A percentile compares a stretch with the other conserved stretches of the same genome.
These are phyloP conservation scores for Dromococcyx pavoninus DNA, from an alignment of 2,797 vertebrate genomes.

Conservation along the genomic window DNA sequence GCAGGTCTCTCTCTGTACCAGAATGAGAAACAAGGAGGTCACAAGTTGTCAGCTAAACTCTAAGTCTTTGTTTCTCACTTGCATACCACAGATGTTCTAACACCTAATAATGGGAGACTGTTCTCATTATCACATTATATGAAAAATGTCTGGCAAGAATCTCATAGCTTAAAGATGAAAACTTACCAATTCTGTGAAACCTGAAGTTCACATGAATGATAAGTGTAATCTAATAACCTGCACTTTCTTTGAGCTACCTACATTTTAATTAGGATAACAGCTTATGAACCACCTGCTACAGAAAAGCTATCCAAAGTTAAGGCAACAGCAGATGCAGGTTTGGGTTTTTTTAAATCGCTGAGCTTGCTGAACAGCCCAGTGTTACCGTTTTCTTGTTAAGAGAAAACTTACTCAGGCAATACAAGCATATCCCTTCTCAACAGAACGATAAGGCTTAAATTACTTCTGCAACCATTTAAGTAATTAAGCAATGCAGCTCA, in stretches of 20 bases:
- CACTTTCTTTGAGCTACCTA: background rate
- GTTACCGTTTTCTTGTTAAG: background rate
- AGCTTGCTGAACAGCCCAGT: background rate
- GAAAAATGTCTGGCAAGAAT: background rate
- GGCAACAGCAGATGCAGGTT: background rate
- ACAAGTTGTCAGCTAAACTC: background rate
- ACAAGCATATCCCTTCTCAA: background rate
- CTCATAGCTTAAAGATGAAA: background rate
- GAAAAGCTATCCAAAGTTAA: background rate
- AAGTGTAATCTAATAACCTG: background rate
- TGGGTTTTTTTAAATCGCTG: background rate
- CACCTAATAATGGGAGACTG: background rate
- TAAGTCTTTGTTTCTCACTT: background rate
- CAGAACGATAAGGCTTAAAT: background rate
- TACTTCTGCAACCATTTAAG: background rate
- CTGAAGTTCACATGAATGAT: background rate
- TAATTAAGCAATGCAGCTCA: background rate
- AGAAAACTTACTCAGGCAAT: background rate
- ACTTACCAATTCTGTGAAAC: background rate
- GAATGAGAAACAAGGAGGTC: background rate
- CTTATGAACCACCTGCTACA: background rate
- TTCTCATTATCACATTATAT: background rate
- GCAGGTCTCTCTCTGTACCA: background rate
- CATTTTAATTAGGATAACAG: constrained; percentile 16
- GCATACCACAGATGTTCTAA: background rate